Evolutionary conservation across 2,113 vertebrate species (phyloP), one percentile per base, ranked within the genome.

Genomic region (Petroica traversi): DNA sequence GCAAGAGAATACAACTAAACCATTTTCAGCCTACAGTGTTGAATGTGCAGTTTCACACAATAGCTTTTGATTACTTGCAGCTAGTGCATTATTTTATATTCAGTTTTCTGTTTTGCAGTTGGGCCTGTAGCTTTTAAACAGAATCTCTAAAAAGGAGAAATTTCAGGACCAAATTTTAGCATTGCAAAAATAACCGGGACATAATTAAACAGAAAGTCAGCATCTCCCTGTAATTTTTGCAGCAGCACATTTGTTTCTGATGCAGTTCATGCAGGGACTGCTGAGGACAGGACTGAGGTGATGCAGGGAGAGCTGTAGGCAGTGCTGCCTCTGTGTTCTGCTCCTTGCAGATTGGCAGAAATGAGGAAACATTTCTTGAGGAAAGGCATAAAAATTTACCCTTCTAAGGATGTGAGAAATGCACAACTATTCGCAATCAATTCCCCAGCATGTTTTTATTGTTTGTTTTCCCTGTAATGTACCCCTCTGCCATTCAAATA

Each of bases 41-140:
- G 19, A 59, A 79, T 92, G 33, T 71, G 49, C 83, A 69, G 9
- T 95, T 89, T 92, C n/a, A 58, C 55, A 94, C 48, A 94, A 90
- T 79, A 71, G 62, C 41, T 92, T 93, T 96, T 96, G 92, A 96
- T 95, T 95, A 77, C 88, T 95, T 95, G 49, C 58, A 85, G 89
- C 85, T 83, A 84, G 38, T 85, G 43, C 59, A 52, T 28, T 93
- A 24, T 78, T 94, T 68, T 78, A 85, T 41, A 88, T 93, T 80
- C 62, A 0, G 0, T 85, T 93, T 93, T 95, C 59, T 90, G 6
- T 84, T 29, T 63, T 95, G 85, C 55, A 77, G 36, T 92, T 75
- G 36, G 43, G 78, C 43, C 62, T 85, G 33, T 38, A 79, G 58
- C 49, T 81, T 51, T 71, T 72, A 74, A 92, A 61, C 34, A 45